Percentiles rank a stretch among this genome's conserved stretches.
These are phyloP conservation scores for Puntigrus tetrazona DNA, from an alignment of 2,113 vertebrate genomes.

Conservation along the genomic window DNA sequence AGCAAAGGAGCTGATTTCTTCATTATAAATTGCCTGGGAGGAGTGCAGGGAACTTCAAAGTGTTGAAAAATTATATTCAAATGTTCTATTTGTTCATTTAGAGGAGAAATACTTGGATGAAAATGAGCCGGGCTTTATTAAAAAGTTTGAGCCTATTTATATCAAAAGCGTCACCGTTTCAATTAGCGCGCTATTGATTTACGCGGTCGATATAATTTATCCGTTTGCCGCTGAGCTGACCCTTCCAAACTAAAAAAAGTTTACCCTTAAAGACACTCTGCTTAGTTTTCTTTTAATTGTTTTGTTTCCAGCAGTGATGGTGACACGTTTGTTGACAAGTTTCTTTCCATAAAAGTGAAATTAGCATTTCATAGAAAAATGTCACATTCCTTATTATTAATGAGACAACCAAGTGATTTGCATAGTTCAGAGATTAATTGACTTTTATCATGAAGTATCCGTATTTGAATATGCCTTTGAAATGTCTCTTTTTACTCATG, in stretches of 20 bases:
- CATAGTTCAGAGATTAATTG: conserved; percentile 53
- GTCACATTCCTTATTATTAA: conserved; percentile 52
- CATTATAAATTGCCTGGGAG: conserved; percentile 58
- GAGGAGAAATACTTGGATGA: conserved; percentile 40
- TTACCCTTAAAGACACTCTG: neutral
- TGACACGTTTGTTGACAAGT: conserved; percentile 20
- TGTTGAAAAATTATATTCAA: conserved; percentile 46
- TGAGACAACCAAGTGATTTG: conserved; percentile 58
- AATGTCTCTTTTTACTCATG: neutral
- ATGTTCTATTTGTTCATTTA: conserved; percentile 55
- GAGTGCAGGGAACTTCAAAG: conserved; percentile 58
- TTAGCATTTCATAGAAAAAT: conserved; percentile 65
- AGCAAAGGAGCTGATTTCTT: conserved; percentile 57
- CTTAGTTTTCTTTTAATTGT: neutral
- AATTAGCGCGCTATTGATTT: conserved; percentile 11
- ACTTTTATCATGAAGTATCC: conserved; percentile 43
- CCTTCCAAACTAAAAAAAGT: neutral
- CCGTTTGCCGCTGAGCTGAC: conserved; percentile 36
- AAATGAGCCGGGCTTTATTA: conserved; percentile 5
- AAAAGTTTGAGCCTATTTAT: conserved; percentile 6
- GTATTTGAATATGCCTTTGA: conserved; percentile 21
- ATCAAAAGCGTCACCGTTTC: neutral
- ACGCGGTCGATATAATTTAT: conserved; percentile 19
- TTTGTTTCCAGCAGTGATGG: conserved; percentile 7
- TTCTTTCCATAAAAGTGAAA: conserved; percentile 61